Evolutionary conservation across 2,113 vertebrate species (phyloP), one percentile per base, ranked within the genome.

Genomic region (Gracilinanus agilis): DNA sequence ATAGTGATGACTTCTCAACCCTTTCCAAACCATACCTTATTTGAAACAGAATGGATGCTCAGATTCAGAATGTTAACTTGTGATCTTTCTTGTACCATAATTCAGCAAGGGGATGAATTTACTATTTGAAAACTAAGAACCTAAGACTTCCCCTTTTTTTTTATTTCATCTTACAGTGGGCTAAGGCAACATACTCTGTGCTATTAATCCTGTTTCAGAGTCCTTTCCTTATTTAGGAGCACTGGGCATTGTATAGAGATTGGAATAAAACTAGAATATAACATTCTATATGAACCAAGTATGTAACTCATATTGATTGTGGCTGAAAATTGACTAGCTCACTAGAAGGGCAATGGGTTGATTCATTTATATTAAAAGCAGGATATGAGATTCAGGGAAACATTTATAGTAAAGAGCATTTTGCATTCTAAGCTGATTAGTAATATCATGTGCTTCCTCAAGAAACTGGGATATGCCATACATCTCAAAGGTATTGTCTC

Each of bases 221-320:
- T 44, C 3, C 0, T 92, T 91, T 93, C 44, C 67, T 97, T 90
- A 90, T 96, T 93, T 96, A 90, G 92, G 90, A 89, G 55, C 5
- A 83, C 58, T 55, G 88, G 67, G 25, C 58, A 11, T 54, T 90
- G 21, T 61, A 23, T 13, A 10, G 25, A 40, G 0, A 2, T 19
- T 12, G 27, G 55, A 93, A 93, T 93, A 92, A 27, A 58, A 29
- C 44, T 75, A 88, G 44, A 95, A 23, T 34, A 53, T 58, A 24
- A 0, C 34, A 29, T 44, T 9, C 1, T 44, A 44, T 93, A 67
- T 93, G 90, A 92, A 19, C 54, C 53, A 53, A 53, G 10, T 13
- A 25, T 23, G 0, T 54, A n/a, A 44, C 53, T 44, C 21, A 54
- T 53, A 13, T 40, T 40, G 9, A 89, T 53, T 40, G 49, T 58